A percentile compares a stretch with the other conserved stretches of the same genome.
Conservation (phyloP, 2,797 vertebrate genomes). For the Helostoma temminkii region DNA sequence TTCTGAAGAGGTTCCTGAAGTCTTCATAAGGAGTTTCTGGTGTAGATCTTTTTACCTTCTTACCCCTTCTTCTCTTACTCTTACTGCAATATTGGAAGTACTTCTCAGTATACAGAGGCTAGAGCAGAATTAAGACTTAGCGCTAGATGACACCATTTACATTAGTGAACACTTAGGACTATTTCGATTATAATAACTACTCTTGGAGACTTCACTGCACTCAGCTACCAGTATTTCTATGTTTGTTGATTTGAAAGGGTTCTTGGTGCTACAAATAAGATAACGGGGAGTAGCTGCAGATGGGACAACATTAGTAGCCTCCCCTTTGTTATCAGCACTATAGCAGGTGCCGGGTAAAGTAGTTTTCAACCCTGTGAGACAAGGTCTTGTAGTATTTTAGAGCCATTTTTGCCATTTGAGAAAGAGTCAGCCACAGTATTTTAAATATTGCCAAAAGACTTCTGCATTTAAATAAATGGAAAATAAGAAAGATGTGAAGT, state of each 20-base stretch:
- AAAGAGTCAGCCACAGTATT: slow-evolving; percentile 61
- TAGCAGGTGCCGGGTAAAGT: slow-evolving; percentile 67
- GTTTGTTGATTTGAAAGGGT: slow-evolving; percentile 63
- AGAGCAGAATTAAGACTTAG: slow-evolving; percentile 51
- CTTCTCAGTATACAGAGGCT: slow-evolving; percentile 41
- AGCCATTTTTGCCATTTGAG: slow-evolving; percentile 61
- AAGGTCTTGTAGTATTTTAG: slow-evolving; percentile 55
- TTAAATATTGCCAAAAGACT: slow-evolving; percentile 84
- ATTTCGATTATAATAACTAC: slow-evolving; percentile 47
- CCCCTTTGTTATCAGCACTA: slow-evolving; percentile 73
- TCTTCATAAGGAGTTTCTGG: slow-evolving; percentile 61
- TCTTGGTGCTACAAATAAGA: slow-evolving; percentile 77
- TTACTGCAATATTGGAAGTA: slow-evolving; percentile 63
- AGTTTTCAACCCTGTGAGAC: slow-evolving; percentile 53
- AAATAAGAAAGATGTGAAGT: slow-evolving; percentile 52
- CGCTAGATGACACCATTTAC: slow-evolving; percentile 44
- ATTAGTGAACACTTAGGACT: slow-evolving; percentile 39
- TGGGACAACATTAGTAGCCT: slow-evolving; percentile 34
- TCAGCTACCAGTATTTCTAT: slow-evolving; percentile 23
- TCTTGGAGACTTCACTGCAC: slow-evolving; percentile 36
- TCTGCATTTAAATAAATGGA: slow-evolving; percentile 69
- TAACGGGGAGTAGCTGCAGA: slow-evolving; percentile 62
- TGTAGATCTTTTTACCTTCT: slow-evolving; percentile 49
- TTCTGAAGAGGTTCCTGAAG: slow-evolving; percentile 63
- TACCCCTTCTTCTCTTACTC: slow-evolving; percentile 35